Percentiles rank a stretch among this genome's conserved stretches.
These are phyloP conservation scores for Lipotes vexillifer DNA, from an alignment of 2,113 vertebrate genomes.

Conservation along the genomic window DNA sequence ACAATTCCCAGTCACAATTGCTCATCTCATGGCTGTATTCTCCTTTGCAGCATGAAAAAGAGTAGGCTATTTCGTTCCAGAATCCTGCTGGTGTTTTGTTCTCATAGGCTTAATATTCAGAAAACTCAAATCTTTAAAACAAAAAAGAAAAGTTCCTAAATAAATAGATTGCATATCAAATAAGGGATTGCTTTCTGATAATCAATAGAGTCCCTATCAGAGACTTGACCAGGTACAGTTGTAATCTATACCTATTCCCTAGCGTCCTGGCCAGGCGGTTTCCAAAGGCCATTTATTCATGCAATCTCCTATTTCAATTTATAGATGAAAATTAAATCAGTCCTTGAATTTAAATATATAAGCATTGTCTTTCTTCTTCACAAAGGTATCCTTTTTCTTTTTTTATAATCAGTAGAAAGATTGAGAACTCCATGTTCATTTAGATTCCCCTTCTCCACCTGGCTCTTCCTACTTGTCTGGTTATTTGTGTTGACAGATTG, in stretches of 20 bases:
- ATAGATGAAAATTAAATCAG: neutral
- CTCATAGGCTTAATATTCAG: neutral
- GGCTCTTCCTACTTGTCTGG: neutral
- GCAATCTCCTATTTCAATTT: neutral
- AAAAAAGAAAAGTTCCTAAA: neutral
- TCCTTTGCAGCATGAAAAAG: neutral
- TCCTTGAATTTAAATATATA: neutral
- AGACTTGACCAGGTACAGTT: neutral
- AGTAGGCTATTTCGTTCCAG: neutral
- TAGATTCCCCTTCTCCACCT: neutral
- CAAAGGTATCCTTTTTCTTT: neutral
- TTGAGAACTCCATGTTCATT: neutral
- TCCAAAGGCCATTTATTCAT: neutral
- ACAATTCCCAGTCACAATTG: no score
- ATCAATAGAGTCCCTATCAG: neutral
- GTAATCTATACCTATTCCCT: neutral
- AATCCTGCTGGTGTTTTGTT: neutral
- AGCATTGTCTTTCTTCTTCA: neutral
- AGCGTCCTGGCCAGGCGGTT: neutral
- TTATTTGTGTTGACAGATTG: neutral
- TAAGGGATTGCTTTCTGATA: neutral
- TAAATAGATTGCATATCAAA: neutral
- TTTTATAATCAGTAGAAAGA: neutral
- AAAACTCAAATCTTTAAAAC: neutral
- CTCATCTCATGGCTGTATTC: neutral